Evolutionary conservation across 2,888 invertebrate genomes (phyloP).

Genomic region (Bombylius major): DNA sequence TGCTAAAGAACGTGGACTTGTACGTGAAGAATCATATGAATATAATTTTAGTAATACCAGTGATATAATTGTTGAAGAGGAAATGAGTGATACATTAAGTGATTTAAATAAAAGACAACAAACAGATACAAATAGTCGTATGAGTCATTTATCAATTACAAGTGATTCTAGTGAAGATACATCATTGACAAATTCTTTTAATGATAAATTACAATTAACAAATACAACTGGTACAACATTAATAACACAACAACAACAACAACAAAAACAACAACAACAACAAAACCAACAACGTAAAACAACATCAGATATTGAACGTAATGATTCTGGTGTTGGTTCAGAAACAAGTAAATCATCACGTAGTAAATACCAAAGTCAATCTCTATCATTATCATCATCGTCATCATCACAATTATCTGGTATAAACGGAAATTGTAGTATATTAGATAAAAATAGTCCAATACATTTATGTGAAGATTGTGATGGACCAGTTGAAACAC

Average conservation of each 20-base stretch:
- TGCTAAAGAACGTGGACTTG: constrained; percentile 63
- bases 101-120: constrained; percentile 38
- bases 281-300: constrained; percentile 37
- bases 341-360: constrained; percentile 81
- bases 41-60: constrained; percentile 45
- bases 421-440: constrained; percentile 31
- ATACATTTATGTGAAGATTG: constrained; percentile 76
- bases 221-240: not conserved
- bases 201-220: constrained; percentile 37
- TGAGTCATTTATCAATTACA: constrained; percentile 65
- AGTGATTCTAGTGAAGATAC: constrained; percentile 79
- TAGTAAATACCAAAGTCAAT: constrained; percentile 54
- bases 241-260: constrained; percentile 22
- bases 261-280: constrained; percentile 33
- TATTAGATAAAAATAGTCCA: constrained; percentile 44
- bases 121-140: constrained; percentile 50
- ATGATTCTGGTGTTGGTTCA: constrained; percentile 85
- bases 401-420: constrained; percentile 12
- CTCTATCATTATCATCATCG: constrained; percentile 12
- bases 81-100: constrained; percentile 46
- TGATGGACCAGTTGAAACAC: constrained; percentile 65
- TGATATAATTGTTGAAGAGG: constrained; percentile 41
- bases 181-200: constrained; percentile 48
- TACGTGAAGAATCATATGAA: constrained; percentile 57
- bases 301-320: constrained; percentile 64